Evolutionary conservation across 2,113 vertebrate species (phyloP).

Genomic region (Natator depressus): DNA sequence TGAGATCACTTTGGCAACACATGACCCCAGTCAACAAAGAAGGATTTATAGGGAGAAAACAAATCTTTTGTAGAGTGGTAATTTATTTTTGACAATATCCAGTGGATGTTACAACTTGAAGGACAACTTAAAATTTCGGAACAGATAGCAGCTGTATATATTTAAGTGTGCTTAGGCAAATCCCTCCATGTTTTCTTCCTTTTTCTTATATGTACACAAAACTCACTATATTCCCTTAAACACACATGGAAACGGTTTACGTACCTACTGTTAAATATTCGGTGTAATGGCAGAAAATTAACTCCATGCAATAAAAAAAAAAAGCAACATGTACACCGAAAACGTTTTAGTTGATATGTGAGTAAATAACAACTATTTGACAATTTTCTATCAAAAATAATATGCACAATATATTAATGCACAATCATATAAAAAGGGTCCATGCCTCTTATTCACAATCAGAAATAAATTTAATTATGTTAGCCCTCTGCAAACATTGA

Average conservation of each 20-base stretch:
- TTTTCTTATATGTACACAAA: not conserved
- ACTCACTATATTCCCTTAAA: not conserved
- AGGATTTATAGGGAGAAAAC: not conserved
- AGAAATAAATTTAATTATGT: not conserved
- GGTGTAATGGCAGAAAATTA: too few relatives aligned
- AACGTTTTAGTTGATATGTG: not conserved
- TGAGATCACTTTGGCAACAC: not conserved
- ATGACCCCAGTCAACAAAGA: not conserved
- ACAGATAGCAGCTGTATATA: not conserved
- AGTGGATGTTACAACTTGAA: not conserved
- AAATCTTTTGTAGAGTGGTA: not conserved
- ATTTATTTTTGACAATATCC: too few relatives aligned
- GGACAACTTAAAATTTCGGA: not conserved
- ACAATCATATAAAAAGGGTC: not conserved
- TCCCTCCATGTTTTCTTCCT: not conserved
- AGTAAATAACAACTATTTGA: not conserved
- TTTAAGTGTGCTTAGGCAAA: not conserved
- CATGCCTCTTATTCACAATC: not conserved
- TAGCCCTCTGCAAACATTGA: not conserved
- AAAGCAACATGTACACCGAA: not conserved
- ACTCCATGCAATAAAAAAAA: not conserved
- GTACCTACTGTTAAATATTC: not conserved
- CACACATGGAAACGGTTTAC: not conserved
- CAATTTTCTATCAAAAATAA: not conserved
- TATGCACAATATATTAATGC: not conserved